These are phyloP conservation scores for Netelia virgata DNA, from an alignment of 2,888 invertebrate species.

Conservation along the genomic window DNA sequence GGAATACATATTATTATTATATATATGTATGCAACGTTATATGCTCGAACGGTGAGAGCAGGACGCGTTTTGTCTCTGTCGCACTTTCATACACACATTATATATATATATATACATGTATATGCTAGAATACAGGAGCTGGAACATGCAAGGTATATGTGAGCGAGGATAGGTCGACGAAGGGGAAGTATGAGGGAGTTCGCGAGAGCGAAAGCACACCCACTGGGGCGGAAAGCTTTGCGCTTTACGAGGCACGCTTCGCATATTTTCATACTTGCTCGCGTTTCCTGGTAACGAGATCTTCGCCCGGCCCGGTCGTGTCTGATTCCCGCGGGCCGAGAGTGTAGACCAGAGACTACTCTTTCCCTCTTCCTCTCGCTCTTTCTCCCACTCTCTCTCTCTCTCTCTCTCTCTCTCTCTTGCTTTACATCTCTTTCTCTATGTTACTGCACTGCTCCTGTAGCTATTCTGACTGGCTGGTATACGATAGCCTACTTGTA, in stretches of 20 bases:
- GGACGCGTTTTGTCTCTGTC: constrained; percentile 41
- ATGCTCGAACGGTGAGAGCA: constrained; percentile 19
- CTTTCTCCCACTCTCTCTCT: not conserved
- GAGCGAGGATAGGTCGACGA: not conserved
- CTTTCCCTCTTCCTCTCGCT: not conserved
- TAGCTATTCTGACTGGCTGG: constrained; percentile 11
- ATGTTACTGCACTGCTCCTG: constrained; percentile 10
- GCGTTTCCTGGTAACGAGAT: constrained; percentile 69
- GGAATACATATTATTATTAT: constrained; percentile 5
- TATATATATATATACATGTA: constrained; percentile 22
- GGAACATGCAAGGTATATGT: constrained; percentile 5
- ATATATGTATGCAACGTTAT: constrained; percentile 4
- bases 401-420: constrained; percentile 1
- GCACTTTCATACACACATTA: constrained; percentile 9
- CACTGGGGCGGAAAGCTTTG: constrained; percentile 64
- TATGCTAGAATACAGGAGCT: not conserved
- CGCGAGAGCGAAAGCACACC: constrained; percentile 52
- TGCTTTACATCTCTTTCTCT: not conserved
- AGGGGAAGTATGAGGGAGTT: constrained; percentile 28
- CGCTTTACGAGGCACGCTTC: constrained; percentile 68
- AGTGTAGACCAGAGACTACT: constrained; percentile 38
- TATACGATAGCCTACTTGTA: constrained; percentile 21
- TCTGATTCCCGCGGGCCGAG: constrained; percentile 66
- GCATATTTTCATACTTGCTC: constrained; percentile 70
- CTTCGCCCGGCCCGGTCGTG: constrained; percentile 44